Conservation (phyloP, 2,888 invertebrate species). For the Orthosia gracilis region DNA sequence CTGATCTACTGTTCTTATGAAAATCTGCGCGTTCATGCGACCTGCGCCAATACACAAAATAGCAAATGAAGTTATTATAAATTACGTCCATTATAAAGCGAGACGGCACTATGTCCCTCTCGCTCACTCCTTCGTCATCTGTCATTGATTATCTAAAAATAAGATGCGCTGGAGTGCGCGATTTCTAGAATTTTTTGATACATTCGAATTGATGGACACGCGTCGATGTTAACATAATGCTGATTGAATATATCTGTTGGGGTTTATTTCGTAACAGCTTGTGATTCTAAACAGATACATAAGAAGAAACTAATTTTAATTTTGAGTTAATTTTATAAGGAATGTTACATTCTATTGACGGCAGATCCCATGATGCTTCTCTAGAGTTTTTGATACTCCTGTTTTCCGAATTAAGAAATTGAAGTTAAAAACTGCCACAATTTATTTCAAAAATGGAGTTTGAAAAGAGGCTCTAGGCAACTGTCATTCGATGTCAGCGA, state of each 20-base stretch:
- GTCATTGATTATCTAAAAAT: slow-evolving; percentile 76
- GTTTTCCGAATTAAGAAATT: not conserved
- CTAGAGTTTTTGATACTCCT: not conserved
- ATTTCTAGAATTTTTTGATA: slow-evolving; percentile 67
- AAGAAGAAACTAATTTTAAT: slow-evolving; percentile 33
- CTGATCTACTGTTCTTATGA: slow-evolving; percentile 7
- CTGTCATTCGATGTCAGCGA: too few species aligned
- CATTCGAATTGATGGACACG: slow-evolving; percentile 50
- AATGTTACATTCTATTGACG: slow-evolving; percentile 27
- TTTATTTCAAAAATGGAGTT: not conserved
- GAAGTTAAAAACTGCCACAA: not conserved
- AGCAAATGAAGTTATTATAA: slow-evolving; percentile 65
- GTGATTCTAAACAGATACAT: slow-evolving; percentile 42
- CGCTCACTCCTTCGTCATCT: slow-evolving; percentile 68
- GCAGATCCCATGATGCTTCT: not conserved
- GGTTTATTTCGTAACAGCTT: slow-evolving; percentile 34
- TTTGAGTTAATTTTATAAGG: slow-evolving; percentile 19
- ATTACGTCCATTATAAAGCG: slow-evolving; percentile 58
- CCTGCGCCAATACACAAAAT: slow-evolving; percentile 59
- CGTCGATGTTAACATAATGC: slow-evolving; percentile 31
- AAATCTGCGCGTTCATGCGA: slow-evolving; percentile 17
- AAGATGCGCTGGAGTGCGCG: slow-evolving; percentile 68
- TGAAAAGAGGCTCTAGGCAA: not conserved
- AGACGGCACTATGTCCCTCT: slow-evolving; percentile 43
- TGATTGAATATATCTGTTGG: slow-evolving; percentile 41